A percentile compares a stretch with the other conserved stretches of the same genome.
Evolutionary conservation across 1,140 invertebrate genomes (phyloP).

Genomic region (Ips typographus): DNA sequence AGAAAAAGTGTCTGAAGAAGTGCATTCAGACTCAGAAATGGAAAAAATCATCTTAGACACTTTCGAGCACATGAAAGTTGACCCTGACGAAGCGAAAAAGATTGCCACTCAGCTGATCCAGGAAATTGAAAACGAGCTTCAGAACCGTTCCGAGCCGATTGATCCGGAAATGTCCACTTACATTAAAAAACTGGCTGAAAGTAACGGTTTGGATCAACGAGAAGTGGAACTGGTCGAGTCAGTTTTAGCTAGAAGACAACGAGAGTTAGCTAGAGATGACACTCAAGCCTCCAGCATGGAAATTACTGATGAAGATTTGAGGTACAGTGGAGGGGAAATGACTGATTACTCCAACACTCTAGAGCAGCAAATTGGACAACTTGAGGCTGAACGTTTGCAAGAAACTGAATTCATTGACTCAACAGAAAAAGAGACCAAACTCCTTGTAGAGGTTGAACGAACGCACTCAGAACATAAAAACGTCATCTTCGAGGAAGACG

Average conservation of each 20-base stretch:
- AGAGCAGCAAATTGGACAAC: constrained; percentile 55
- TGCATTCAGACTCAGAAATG: constrained; percentile 33
- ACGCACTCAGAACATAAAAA: constrained; percentile 38
- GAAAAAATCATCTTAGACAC: constrained; percentile 51
- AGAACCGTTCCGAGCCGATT: constrained; percentile 45
- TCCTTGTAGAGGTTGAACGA: constrained; percentile 43
- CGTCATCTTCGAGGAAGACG: constrained; percentile 46
- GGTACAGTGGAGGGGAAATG: constrained; percentile 62
- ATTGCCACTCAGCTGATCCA: constrained; percentile 57
- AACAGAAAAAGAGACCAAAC: constrained; percentile 39
- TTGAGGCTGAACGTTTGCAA: constrained; percentile 50
- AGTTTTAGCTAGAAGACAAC: constrained; percentile 54
- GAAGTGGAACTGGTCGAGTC: constrained; percentile 56
- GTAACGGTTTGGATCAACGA: constrained; percentile 53
- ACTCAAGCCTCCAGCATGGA: constrained; percentile 64
- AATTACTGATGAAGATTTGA: constrained; percentile 68
- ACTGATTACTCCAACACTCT: constrained; percentile 62
- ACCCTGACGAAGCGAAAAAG: constrained; percentile 55
- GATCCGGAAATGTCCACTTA: constrained; percentile 53
- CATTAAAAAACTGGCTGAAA: constrained; percentile 53
- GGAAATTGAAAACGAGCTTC: constrained; percentile 58
- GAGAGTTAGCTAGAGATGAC: constrained; percentile 55
- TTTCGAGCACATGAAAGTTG: constrained; percentile 56
- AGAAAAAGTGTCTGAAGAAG: constrained; percentile 39
- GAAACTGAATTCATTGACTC: constrained; percentile 46